Percentiles rank a stretch among this genome's conserved stretches.
Conservation (phyloP, 2,888 invertebrate genomes). For the Dryocosmus kuriphilus region DNA sequence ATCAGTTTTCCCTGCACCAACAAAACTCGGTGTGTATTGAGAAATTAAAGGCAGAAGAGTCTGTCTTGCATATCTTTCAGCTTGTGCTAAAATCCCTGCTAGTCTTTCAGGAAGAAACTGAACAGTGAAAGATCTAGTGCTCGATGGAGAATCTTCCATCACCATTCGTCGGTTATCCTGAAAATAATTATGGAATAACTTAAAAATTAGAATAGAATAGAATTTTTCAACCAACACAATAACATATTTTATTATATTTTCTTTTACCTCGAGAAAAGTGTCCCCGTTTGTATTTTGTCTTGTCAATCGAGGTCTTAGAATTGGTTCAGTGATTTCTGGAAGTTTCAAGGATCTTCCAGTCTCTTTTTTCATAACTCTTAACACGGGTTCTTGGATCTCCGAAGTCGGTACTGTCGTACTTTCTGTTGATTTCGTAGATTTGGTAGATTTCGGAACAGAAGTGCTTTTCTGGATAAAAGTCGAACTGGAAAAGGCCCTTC, state of each 20-base stretch:
- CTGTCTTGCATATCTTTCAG: conserved; percentile 89
- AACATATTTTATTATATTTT: neutral
- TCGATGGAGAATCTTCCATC: conserved; percentile 68
- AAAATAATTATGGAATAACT: conserved; percentile 24
- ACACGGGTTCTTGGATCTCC: conserved; percentile 88
- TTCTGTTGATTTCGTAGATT: conserved; percentile 41
- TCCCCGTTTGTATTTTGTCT: conserved; percentile 70
- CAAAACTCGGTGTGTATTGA: conserved; percentile 87
- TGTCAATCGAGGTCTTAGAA: conserved; percentile 80
- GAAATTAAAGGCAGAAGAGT: conserved; percentile 88
- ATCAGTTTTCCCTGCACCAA: conserved; percentile 75
- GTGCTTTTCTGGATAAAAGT: conserved; percentile 47
- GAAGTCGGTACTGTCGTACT: conserved; percentile 47
- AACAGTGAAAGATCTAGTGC: conserved; percentile 80
- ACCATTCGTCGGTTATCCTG: conserved; percentile 67
- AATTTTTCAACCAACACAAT: neutral
- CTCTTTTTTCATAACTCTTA: conserved; percentile 78
- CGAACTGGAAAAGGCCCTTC: conserved; percentile 70
- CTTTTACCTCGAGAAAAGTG: conserved; percentile 43
- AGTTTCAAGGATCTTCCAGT: conserved; percentile 71
- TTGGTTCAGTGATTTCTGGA: conserved; percentile 84
- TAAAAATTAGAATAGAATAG: no score
- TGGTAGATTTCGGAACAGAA: conserved; percentile 36
- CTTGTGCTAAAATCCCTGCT: conserved; percentile 88
- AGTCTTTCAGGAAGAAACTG: conserved; percentile 89